phyloP scores from a whole-genome alignment of 2,113 vertebrate genomes.

The Cacatua alba region DNA sequence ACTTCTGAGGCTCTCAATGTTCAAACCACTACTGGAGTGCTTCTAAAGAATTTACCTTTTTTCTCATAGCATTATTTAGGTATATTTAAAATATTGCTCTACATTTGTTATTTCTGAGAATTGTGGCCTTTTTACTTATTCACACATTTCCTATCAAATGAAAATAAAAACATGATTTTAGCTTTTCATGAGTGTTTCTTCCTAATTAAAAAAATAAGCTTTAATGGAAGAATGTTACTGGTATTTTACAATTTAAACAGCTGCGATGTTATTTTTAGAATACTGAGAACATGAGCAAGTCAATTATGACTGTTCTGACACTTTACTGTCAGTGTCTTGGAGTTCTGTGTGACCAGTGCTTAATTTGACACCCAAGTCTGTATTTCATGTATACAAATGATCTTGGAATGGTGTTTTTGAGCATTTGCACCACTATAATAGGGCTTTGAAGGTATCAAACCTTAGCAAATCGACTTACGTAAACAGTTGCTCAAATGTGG shows the following conservation, averaged over 20 bases:
- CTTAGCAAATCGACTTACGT: neutral
- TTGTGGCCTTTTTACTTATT: neutral
- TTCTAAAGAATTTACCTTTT: neutral
- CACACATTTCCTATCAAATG: neutral
- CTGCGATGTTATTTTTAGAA: neutral
- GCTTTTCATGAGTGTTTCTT: neutral
- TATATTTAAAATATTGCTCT: neutral
- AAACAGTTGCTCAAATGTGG: neutral
- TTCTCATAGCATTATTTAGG: neutral
- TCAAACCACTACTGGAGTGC: neutral
- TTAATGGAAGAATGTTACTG: neutral
- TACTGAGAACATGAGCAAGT: neutral
- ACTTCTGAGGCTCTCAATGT: neutral
- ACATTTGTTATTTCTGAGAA: neutral
- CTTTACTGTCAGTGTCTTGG: neutral
- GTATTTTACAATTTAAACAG: neutral
- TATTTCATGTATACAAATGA: neutral
- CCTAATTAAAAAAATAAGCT: neutral
- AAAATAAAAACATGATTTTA: neutral
- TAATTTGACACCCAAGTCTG: neutral
- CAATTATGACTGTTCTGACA: neutral
- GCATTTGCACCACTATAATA: neutral
- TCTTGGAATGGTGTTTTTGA: neutral
- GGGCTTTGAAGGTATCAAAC: neutral
- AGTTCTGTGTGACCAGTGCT: neutral